Conservation (phyloP, 2,797 vertebrate genomes). For the Sebastes miniatus region DNA sequence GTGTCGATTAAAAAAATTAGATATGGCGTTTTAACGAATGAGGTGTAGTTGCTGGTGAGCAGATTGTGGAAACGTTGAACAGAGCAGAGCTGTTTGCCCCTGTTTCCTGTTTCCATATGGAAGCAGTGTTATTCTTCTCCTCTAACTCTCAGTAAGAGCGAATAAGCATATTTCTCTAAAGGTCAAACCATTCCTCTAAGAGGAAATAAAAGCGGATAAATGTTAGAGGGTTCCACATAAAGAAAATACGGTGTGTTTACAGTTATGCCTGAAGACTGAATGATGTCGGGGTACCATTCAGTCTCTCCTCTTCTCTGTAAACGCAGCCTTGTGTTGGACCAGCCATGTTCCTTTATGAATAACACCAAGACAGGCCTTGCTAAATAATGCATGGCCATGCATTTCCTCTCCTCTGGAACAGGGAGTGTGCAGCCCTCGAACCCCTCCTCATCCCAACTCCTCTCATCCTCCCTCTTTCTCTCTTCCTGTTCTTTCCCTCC, state of each 20-base stretch:
- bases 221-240: background rate
- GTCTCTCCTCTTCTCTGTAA: background rate
- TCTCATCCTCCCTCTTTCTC: conserved; percentile 10
- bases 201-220: background rate
- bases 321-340: conserved; percentile 9
- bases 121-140: too few relatives aligned
- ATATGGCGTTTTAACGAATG: background rate
- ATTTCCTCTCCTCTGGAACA: conserved; percentile 55
- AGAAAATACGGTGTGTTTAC: background rate
- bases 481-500: background rate
- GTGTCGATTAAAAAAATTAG: background rate
- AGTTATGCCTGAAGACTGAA: conserved; percentile 6
- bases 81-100: background rate
- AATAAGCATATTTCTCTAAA: background rate
- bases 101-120: background rate
- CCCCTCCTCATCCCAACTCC: conserved; percentile 36
- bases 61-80: background rate
- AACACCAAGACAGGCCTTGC: conserved; percentile 52
- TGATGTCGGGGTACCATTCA: background rate
- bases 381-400: conserved; percentile 75
- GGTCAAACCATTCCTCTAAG: background rate
- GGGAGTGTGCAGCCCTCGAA: conserved; percentile 20
- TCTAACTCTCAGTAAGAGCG: too few relatives aligned
- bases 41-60: background rate
- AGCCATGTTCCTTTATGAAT: conserved; percentile 56